phyloP scores from a whole-genome alignment of 2,888 invertebrate species.

The Eristalis pertinax region DNA sequence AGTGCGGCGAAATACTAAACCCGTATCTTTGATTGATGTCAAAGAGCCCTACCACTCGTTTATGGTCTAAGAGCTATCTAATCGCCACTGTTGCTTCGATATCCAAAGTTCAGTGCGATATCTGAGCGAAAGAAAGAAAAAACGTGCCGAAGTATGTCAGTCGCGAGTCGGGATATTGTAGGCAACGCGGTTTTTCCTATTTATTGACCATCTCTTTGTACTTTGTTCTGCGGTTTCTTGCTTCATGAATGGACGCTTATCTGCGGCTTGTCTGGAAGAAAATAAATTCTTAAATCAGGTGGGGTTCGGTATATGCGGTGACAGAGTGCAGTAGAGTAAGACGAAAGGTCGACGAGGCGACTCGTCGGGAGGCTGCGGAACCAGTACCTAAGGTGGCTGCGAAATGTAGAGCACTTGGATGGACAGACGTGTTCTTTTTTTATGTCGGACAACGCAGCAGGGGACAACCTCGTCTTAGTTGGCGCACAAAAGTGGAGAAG shows the following conservation, averaged over 20 bases:
- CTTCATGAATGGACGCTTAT: background rate
- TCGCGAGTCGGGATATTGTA: background rate
- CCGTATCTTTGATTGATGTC: background rate
- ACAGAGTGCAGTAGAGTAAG: too few relatives aligned
- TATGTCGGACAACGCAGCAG: too few relatives aligned
- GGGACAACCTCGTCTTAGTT: too few relatives aligned
- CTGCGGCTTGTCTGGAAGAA: background rate
- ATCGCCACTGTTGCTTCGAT: background rate
- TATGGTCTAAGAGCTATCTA: background rate
- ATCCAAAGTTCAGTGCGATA: background rate
- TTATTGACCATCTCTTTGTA: background rate
- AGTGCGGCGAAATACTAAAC: background rate
- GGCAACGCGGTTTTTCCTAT: background rate
- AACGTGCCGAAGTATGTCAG: background rate
- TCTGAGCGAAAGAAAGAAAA: background rate
- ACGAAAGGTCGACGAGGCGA: background rate
- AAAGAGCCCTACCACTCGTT: background rate
- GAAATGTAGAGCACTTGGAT: too few relatives aligned
- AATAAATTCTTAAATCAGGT: background rate
- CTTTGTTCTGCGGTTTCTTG: background rate
- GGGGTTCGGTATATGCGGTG: background rate
- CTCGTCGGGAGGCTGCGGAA: too few relatives aligned
- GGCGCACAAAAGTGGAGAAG: too few relatives aligned
- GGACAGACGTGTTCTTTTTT: too few relatives aligned
- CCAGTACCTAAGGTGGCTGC: too few relatives aligned